A percentile compares a stretch with the other conserved stretches of the same genome.
These are phyloP conservation scores for Lophius americanus DNA, from an alignment of 2,797 vertebrate genomes.

Conservation along the genomic window DNA sequence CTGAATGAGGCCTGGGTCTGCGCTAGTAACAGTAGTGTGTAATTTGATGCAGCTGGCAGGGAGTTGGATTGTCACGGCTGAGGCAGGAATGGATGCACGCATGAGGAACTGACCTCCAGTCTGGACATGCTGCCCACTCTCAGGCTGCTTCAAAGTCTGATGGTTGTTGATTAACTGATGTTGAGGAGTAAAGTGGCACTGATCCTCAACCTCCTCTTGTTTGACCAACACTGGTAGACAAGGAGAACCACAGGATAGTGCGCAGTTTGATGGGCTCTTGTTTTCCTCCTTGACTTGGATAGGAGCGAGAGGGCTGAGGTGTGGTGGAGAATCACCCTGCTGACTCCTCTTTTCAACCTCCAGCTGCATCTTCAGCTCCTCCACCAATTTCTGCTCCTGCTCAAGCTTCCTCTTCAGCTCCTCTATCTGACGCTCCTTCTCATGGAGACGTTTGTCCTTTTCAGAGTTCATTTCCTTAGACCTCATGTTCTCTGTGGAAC, in stretches of 20 bases:
- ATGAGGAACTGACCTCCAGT: conserved; percentile 84
- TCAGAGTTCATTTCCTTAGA: conserved; percentile 87
- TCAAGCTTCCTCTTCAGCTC: conserved; percentile 94
- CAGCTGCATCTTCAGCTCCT: conserved; percentile 95
- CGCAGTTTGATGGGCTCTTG: conserved; percentile 56
- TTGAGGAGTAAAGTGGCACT: conserved; percentile 26
- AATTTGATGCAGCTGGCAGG: conserved; percentile 81
- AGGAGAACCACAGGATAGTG: conserved; percentile 55
- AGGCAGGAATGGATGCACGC: conserved; percentile 82
- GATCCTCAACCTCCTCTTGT: conserved; percentile 82
- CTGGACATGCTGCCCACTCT: conserved; percentile 69
- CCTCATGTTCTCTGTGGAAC: conserved; percentile 70
- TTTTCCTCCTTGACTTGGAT: conserved; percentile 86
- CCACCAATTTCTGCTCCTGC: conserved; percentile 94
- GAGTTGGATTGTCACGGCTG: conserved; percentile 77
- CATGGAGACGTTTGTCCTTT: conserved; percentile 92
- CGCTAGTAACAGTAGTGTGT: conserved; percentile 72
- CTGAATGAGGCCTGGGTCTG: conserved; percentile 79
- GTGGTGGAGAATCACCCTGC: conserved; percentile 68
- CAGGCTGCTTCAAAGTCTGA: conserved; percentile 80
- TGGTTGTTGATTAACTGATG: conserved; percentile 69
- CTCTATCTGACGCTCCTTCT: conserved; percentile 96
- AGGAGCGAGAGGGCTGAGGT: conserved; percentile 51
- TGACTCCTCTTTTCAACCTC: conserved; percentile 93
- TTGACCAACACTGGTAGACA: conserved; percentile 70